Base-by-base conservation (phyloP, 2,888 invertebrate species). In the Hoplodrina blanda region DNA sequence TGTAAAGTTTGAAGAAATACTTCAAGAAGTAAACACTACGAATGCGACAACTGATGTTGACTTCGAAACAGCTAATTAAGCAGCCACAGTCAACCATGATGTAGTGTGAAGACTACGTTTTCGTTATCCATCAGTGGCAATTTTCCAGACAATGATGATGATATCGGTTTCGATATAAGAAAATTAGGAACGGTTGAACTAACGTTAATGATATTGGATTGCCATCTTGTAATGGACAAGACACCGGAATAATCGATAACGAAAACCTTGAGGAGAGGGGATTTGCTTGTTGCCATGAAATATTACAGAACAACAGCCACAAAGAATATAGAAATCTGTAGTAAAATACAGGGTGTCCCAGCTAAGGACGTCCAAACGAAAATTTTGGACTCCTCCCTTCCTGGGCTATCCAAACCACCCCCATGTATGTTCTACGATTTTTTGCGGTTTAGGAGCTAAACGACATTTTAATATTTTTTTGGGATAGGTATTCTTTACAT, bases 151-250 rank as follows among this genome's bases (percentile, higher is more conserved):
- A 20, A 52, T 55, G 19, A 25, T 41, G 41, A 46, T 49, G n/a
- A 46, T 41, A 53, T 60, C 37, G 19, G 8, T 64, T 20, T 44
- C 8, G 15, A 57, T 61, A 67, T 54, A 61, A 54, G 33, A 68
- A 15, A n/a, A 55, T 67, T 67, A 66, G 50, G 15, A 19, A 77
- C 55, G 52, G 59, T 44, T 60, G 25, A 56, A 62, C 13, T 59
- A 62, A 25, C 66, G 44, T 19, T 64, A 62, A 65, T 46, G 33
- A 61, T 65, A 78, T 41, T n/a, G n/a, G n/a, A n/a, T n/a, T 54
- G 46, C 25, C 46, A 41, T 63, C 19, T 46, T 52, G 49, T 59
- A 60, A 62, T 60, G 25, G 17, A n/a, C 55, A 59, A 46, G 55
- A 61, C 30, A 63, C 50, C n/a, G 37, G 55, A 61, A 56, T 54